phyloP scores from a whole-genome alignment of 2,888 invertebrate genomes.

The Netelia fuscicornis region DNA sequence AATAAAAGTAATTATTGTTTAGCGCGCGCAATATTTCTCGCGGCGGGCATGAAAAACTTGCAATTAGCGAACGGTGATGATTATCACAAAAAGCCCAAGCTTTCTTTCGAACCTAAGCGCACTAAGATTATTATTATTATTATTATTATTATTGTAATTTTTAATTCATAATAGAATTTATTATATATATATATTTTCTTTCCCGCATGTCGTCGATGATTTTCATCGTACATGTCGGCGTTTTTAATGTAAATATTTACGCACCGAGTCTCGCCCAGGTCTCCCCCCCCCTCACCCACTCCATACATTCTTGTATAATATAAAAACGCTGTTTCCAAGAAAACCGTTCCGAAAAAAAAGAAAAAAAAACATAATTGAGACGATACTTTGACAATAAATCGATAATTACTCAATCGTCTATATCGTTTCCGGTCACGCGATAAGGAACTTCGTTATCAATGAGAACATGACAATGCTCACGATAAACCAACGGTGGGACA shows the following conservation, averaged over 20 bases:
- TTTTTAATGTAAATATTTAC: constrained; percentile 64
- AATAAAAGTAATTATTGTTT: constrained; percentile 83
- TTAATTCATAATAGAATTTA: constrained; percentile 55
- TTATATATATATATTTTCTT: constrained; percentile 51
- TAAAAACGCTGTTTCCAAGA: not conserved
- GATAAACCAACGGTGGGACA: constrained; percentile 52
- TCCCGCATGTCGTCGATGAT: constrained; percentile 25
- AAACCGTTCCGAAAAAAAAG: not conserved
- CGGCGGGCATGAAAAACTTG: constrained; percentile 70
- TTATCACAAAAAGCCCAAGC: constrained; percentile 59
- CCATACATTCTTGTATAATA: constrained; percentile 8
- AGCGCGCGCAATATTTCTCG: constrained; percentile 77
- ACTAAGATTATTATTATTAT: constrained; percentile 51
- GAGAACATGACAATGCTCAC: constrained; percentile 37
- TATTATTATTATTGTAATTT: constrained; percentile 51
- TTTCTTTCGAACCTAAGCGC: constrained; percentile 65
- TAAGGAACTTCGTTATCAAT: constrained; percentile 21
- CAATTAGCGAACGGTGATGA: constrained; percentile 70
- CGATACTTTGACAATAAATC: constrained; percentile 34
- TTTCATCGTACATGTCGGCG: constrained; percentile 26
- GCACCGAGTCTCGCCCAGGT: constrained; percentile 64
- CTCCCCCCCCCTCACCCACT: not conserved
- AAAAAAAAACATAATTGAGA: not conserved
- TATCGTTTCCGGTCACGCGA: constrained; percentile 23
- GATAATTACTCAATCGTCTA: constrained; percentile 9